Conservation (phyloP, 1,140 invertebrate species). For the Camponotus pennsylvanicus region DNA sequence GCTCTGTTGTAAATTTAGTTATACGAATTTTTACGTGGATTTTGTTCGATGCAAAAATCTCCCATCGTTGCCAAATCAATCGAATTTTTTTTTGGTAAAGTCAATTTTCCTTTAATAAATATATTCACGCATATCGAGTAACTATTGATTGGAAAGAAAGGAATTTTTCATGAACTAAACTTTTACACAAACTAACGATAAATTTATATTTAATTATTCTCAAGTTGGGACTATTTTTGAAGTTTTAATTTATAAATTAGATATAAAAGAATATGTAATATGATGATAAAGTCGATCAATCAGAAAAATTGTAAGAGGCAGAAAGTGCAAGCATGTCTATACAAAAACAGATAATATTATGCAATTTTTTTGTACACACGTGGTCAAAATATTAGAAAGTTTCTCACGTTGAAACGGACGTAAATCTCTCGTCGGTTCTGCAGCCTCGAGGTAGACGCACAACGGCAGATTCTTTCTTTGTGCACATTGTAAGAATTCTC, state of each 20-base stretch:
- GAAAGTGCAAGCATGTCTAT: not conserved
- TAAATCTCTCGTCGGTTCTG: constrained; percentile 58
- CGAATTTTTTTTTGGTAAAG: not conserved
- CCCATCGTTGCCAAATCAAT: no score
- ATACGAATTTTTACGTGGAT: not conserved
- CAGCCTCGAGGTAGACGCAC: constrained; percentile 25
- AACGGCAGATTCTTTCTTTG: constrained; percentile 29
- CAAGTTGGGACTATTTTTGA: not conserved
- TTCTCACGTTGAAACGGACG: constrained; percentile 16
- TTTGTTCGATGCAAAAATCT: not conserved
- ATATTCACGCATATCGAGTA: not conserved
- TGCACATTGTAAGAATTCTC: constrained; percentile 50
- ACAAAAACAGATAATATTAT: constrained; percentile 39
- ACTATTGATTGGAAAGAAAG: not conserved
- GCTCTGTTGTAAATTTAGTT: not conserved
- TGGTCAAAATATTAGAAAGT: constrained; percentile 51
- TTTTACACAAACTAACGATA: not conserved
- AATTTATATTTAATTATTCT: not conserved
- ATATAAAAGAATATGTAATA: not conserved
- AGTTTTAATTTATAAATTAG: not conserved
- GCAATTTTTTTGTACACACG: constrained; percentile 42
- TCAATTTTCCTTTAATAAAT: not conserved
- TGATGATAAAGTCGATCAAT: not conserved
- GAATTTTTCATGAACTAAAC: not conserved
- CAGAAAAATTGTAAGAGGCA: constrained; percentile 3